Conservation (phyloP, 2,888 invertebrate genomes). For the Hypena proboscidalis region DNA sequence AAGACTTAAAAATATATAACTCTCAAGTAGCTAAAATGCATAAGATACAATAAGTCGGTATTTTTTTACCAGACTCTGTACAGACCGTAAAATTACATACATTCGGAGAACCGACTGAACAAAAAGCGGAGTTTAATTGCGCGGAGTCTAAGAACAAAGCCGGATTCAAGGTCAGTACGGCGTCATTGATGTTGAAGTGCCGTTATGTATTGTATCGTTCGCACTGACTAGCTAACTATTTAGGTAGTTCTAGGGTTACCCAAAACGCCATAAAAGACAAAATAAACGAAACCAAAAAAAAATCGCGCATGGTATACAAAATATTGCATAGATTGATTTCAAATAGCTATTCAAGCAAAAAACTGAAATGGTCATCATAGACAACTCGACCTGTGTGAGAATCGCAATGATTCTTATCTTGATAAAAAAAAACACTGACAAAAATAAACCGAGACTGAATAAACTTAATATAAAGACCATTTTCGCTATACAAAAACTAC, state of each 20-base stretch:
- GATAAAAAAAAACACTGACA: no score
- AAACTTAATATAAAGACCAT: no score
- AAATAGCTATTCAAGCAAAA: no score
- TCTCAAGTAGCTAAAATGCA: background rate
- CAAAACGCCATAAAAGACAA: background rate
- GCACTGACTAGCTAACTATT: slow-evolving; percentile 29
- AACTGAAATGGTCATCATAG: no score
- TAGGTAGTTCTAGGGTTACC: slow-evolving; percentile 13
- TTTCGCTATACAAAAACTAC: no score
- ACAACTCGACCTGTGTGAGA: no score
- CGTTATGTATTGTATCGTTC: slow-evolving; percentile 36
- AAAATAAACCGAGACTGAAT: no score
- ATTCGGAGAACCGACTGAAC: slow-evolving; percentile 16
- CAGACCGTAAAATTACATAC: slow-evolving; percentile 14
- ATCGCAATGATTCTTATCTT: no score
- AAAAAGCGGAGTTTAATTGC: slow-evolving; percentile 31
- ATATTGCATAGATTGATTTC: no score
- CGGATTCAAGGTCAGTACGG: slow-evolving; percentile 31
- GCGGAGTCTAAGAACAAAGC: slow-evolving; percentile 23
- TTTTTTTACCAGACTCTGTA: slow-evolving; percentile 1
- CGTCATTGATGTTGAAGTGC: slow-evolving; percentile 21
- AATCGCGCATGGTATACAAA: no score
- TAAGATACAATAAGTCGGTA: background rate
- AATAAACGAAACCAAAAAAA: no score
- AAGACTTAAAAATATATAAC: background rate